phyloP scores from a whole-genome alignment of 1,140 invertebrate genomes.

The Drosophila lacteicornis region DNA sequence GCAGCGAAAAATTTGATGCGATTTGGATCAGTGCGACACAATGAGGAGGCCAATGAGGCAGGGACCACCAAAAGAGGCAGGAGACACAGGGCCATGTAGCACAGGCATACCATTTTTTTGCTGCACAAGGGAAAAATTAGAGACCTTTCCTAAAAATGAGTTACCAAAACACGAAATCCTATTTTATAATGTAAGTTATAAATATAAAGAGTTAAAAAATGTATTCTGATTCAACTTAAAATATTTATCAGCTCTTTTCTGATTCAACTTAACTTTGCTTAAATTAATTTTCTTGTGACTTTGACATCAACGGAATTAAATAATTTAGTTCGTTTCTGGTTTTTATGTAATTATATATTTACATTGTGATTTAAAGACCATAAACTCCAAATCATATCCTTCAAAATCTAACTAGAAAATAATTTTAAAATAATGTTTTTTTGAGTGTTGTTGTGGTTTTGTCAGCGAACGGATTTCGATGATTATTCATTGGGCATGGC shows the following conservation, averaged over 20 bases:
- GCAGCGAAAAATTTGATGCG: slow-evolving; percentile 75
- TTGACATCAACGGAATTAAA: no score
- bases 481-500: slow-evolving; percentile 82
- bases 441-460: slow-evolving; percentile 46
- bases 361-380: no score
- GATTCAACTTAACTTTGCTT: neutral
- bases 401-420: no score
- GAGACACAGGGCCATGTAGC: slow-evolving; percentile 42
- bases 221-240: no score
- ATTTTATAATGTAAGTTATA: no score
- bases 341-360: no score
- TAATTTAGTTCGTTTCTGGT: no score
- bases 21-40: slow-evolving; percentile 79
- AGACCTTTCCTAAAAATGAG: neutral
- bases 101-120: slow-evolving; percentile 15
- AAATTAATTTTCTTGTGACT: no score
- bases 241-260: no score
- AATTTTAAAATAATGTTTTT: neutral
- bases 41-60: slow-evolving; percentile 67
- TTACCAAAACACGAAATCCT: no score
- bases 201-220: no score
- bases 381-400: no score
- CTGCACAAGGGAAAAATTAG: slow-evolving; percentile 4
- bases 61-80: slow-evolving; percentile 74
- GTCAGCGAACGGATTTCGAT: slow-evolving; percentile 75